Evolutionary conservation across 1,140 invertebrate species (phyloP), one percentile per base, ranked within the genome.

Genomic region (Venturia canescens): DNA sequence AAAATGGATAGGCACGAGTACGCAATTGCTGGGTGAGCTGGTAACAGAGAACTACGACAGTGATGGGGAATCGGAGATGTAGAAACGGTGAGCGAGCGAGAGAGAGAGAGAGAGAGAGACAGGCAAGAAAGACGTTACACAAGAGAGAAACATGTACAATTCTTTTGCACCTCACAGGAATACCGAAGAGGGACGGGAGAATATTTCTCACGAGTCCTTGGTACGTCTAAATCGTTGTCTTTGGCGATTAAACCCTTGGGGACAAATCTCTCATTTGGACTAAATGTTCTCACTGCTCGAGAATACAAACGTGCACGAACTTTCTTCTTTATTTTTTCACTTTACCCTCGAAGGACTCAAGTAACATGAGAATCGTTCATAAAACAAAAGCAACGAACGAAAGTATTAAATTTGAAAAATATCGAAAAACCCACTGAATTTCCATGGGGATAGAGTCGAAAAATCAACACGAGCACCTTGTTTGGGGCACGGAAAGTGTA

Each of bases 1-100:
- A 77, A 77, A 77, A 77, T 66, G 53, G 75, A 44, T 66, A 77
- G 75, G 75, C 75, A 77, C 75, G 75, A 77, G 75, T 77, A 77
- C 75, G 57, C 57, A 44, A 77, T 66, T 77, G 48, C 75, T 77
- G 75, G 53, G 53, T 60, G 53, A 77, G 57, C 27, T 63, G 53
- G 57, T 77, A 77, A 77, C 21, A n/a, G 75, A 77, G 75, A 66
- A 60, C 48, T 48, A 53, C 48, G 71, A 66, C 57, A 4, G 38
- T 57, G 63, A 77, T 31, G 66, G 75, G 66, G 27, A 53, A 26
- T 26, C 16, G 21, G 27, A 77, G 57, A 63, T 18, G 44, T 27
- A 69, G 66, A 69, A n/a, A 69, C 27, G 31, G 26, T 6, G 60
- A 23, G 60, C 26, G 60, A 63, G 38, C 7, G 38, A 9, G 7